Base-by-base conservation (phyloP, 2,797 vertebrate species). In the Aplochiton taeniatus region DNA sequence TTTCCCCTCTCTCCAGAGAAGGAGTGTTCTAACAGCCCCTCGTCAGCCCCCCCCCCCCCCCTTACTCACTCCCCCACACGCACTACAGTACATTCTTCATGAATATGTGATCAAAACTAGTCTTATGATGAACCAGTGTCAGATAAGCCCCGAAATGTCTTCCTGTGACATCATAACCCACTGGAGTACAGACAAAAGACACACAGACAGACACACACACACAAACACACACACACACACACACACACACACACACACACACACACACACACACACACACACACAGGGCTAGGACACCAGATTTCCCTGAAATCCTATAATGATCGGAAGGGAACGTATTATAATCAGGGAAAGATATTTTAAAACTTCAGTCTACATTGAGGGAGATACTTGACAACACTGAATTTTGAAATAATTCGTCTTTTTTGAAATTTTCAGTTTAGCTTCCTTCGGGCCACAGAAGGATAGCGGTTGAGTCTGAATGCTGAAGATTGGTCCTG, bases 51-150 rank as follows among this genome's bases (percentile, higher is more conserved):
- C 31, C 42, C 41, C 12, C 31, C 52, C 68, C 52, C 51, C 47
- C 52, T 45, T 57, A 43, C 48, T 45, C 68, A 63, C 65, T 18
- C 58, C 55, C 58, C 42, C 63, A 42, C 57, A 65, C 60, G 43
- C 72, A 53, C 74, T 46, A 41, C 9, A 7, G 61, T 69, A 70
- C 63, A 58, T 68, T 56, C 72, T 19, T 77, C 62, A 82, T 86
- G 70, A 82, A 88, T 84, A 81, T 82, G 85, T 84, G 61, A 83
- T 79, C 66, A 66, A 63, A 76, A 55, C 64, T 82, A 76, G 76
- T 80, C 74, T 81, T 74, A 79, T 85, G 79, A 86, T 74, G 82
- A 69, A 69, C 80, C 2, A 72, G 76, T 70, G 76, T 80, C 79
- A 81, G 82, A 76, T 61, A 68, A n/a, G 78, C 41, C 65, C 73